These are phyloP conservation scores for Cheilosia impressa DNA, from an alignment of 2,888 invertebrate species.

Conservation along the genomic window DNA sequence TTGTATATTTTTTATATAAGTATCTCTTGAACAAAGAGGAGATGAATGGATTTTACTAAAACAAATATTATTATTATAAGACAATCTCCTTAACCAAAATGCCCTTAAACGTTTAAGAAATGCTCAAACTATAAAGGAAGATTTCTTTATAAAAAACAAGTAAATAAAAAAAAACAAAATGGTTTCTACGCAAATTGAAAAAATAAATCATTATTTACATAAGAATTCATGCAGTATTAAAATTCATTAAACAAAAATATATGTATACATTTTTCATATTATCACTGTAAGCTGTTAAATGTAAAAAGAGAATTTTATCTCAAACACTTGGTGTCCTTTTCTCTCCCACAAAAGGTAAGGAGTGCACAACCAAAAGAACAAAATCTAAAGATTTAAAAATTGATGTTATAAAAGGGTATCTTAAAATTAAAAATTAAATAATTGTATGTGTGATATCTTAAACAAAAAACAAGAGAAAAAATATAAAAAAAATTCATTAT, in stretches of 20 bases:
- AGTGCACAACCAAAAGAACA: conserved; percentile 27
- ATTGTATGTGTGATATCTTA: conserved; percentile 39
- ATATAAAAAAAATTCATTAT: conserved; percentile 19
- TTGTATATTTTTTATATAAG: conserved; percentile 70
- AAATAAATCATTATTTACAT: conserved; percentile 45
- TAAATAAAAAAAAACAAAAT: conserved; percentile 44
- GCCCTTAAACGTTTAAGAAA: conserved; percentile 61
- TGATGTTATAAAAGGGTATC: conserved; percentile 26
- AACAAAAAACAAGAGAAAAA: conserved; percentile 18
- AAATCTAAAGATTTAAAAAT: conserved; percentile 18
- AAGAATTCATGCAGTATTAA: conserved; percentile 64
- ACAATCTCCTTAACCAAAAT: conserved; percentile 79
- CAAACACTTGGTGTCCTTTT: conserved; percentile 70
- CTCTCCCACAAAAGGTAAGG: conserved; percentile 40
- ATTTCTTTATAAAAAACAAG: conserved; percentile 53
- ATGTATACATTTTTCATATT: conserved; percentile 45
- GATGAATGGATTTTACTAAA: conserved; percentile 70
- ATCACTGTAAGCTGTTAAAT: conserved; percentile 48
- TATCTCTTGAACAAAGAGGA: conserved; percentile 43
- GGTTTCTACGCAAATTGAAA: conserved; percentile 54
- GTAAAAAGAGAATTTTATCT: conserved; percentile 56
- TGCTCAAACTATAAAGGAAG: conserved; percentile 50
- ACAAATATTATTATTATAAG: conserved; percentile 74
- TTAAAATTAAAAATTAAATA: conserved; percentile 32
- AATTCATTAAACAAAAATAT: conserved; percentile 20